Evolutionary conservation across 2,797 vertebrate species (phyloP), one percentile per base, ranked within the genome.

Genomic region (Rousettus madagascariensis): DNA sequence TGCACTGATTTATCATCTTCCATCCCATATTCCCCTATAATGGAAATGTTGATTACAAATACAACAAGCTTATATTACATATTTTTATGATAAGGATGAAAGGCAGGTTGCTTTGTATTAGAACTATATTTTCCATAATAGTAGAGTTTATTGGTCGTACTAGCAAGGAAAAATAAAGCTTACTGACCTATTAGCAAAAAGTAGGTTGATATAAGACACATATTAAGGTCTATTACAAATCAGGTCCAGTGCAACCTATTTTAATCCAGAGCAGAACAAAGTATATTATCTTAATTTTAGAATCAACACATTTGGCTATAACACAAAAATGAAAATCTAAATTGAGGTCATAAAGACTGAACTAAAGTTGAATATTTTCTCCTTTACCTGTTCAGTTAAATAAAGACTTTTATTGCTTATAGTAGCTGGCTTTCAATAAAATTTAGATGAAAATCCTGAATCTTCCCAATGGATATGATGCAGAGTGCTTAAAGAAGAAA

Each of bases 61-160:
- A 86, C 41, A 95, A 36, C 36, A 95, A 91, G 33, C 4, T 90
- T 55, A 80, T 95, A 95, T 96, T 90, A 66, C 28, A 71, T 9
- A 87, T n/a, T 93, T 92, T 96, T 94, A 97, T 96, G 41, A 94
- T 94, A 69, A 82, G 75, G 71, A 95, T 1, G 2, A 80, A 97
- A 94, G 59, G 36, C 57, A 78, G 72, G 53, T 91, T 96, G 86
- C n/a, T 26, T 95, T 92, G 41, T 86, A 87, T 95, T 95, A 83
- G 55, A 22, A 84, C 33, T 94, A 5, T 57, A 83, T 88, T 90
- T 95, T 46, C 24, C 68, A 26, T 75, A 95, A 95, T 68, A 91
- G 51, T 65, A n/a, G 51, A 57, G 55, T 74, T 97, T 95, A 51
- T 26, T 93, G 83, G n/a, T 83, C 94, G 17, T 8, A 59, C 11